Base-by-base conservation (phyloP, 1,140 invertebrate genomes). In the Onthophagus taurus region DNA sequence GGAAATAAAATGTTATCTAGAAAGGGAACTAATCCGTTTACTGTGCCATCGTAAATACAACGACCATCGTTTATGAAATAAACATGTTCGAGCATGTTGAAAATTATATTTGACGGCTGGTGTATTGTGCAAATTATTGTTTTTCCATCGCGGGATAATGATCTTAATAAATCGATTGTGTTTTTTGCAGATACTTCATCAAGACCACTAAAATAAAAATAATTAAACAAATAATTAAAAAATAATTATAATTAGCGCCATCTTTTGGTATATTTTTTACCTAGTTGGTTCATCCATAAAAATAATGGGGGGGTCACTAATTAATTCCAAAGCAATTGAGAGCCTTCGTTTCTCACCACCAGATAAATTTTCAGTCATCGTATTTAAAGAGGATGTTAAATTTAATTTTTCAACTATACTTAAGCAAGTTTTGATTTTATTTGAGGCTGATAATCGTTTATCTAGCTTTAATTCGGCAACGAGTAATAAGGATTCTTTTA, bases 271-370 rank as follows among this genome's bases (percentile, higher is more conserved):
- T 21, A 13, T 16, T 45, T 68, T 72, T 73, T 60, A 81, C 80
- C 82, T 85, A 3, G 84, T 87, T 3, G 85, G 85, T 60, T 88
- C 85, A 59, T 88, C 85, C 14, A 87, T 61, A 56, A 85, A 86
- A 64, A 87, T 72, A 1, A 87, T 76, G 0, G 89, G 86, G 4
- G 92, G 91, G 69, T 95, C 94, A 63, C 90, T 89, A 8, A 95
- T 78, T 13, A 97, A 70, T 66, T 96, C 92, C 24, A 93, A 67
- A 2, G 89, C 90, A 12, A 96, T 90, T 33, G 85, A 86, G 4
- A 97, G 66, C 19, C 92, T 70, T 59, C 95, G 96, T 51, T 79
- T 79, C 60, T 96, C 89, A 1, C 93, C 92, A 1, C 91, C 91
- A 14, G 89, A 93, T 13, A 63, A 37, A 37, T 53, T 33, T 37